Base-by-base conservation (phyloP, 92 coral and sea anemone genomes). In the Diadumene lineata region DNA sequence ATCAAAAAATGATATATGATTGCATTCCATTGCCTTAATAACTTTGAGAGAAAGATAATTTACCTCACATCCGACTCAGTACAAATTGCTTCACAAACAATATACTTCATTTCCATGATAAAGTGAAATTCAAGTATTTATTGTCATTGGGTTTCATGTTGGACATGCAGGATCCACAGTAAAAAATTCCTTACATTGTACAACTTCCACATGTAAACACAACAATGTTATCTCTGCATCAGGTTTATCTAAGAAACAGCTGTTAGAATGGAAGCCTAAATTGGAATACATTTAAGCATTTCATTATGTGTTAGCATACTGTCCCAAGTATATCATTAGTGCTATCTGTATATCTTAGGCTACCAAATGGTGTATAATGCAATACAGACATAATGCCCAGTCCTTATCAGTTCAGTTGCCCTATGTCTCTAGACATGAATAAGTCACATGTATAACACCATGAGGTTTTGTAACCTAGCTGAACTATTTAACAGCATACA, bases 181-280 rank as follows among this genome's bases (percentile, higher is more conserved):
- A 62, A 61, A 31, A 55, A 56, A 72, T 72, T 72, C 77, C 77
- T 31, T 10, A 26, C 77, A 72, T 72, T 72, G 65, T 56, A 72
- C 44, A 56, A 33, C 55, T 72, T 72, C 77, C 77, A 72, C 77
- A 72, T 31, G 66, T 72, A 72, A 72, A 72, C 77, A 72, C 10
- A 13, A 8, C 3, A 4, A 15, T 61, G 55, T 72, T 72, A 72
- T 72, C 77, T 56, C 24, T 34, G 11, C 31, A 72, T 56, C 77
- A 72, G 55, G 13, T 16, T 71, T 31, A 71, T 71, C 76, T 60
- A 71, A 28, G 43, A 1, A 72, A 32, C 77, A 72, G 77, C 62
- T 72, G 77, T 66, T 70, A 13, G n/a, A 16, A 17, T n/a, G 50
- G 24, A 57, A 72, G 77, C 63, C 31, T 15, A 11, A 18, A 34